Conservation (phyloP, 2,888 invertebrate species). For the Patella depressa region DNA sequence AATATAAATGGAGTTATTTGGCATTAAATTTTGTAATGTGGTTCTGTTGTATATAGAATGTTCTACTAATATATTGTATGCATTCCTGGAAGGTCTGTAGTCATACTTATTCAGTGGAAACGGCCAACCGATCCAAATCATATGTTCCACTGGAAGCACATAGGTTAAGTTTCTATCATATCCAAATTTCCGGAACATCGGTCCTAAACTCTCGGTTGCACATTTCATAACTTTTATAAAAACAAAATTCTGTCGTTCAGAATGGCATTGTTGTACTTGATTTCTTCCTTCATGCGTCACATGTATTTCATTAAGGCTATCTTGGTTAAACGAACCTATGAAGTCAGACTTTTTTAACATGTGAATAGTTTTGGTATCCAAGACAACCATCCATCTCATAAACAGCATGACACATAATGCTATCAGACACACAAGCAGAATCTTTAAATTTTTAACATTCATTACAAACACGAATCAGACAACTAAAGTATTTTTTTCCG, state of each 20-base stretch:
- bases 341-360: too few species aligned
- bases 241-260: conserved; percentile 51
- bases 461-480: too few species aligned
- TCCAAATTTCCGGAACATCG: conserved; percentile 62
- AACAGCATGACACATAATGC: too few species aligned
- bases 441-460: too few species aligned
- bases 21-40: conserved; percentile 58
- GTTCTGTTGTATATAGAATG: conserved; percentile 63
- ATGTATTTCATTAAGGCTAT: too few species aligned
- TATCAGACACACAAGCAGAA: too few species aligned
- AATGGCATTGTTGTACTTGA: too few species aligned
- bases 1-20: conserved; percentile 55
- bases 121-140: conserved; percentile 68
- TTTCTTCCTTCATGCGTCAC: too few species aligned
- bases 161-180: conserved; percentile 58
- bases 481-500: too few species aligned
- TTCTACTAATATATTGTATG: conserved; percentile 62
- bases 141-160: conserved; percentile 56
- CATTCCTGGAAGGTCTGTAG: conserved; percentile 51
- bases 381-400: too few species aligned
- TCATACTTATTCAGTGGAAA: conserved; percentile 53
- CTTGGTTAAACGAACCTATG: too few species aligned
- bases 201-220: conserved; percentile 65
- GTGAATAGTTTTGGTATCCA: too few species aligned
- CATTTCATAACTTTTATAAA: conserved; percentile 70